Percentiles rank a stretch among this genome's conserved stretches.
Evolutionary conservation across 1,140 invertebrate species (phyloP).

Genomic region (Sarcophaga peregrina): DNA sequence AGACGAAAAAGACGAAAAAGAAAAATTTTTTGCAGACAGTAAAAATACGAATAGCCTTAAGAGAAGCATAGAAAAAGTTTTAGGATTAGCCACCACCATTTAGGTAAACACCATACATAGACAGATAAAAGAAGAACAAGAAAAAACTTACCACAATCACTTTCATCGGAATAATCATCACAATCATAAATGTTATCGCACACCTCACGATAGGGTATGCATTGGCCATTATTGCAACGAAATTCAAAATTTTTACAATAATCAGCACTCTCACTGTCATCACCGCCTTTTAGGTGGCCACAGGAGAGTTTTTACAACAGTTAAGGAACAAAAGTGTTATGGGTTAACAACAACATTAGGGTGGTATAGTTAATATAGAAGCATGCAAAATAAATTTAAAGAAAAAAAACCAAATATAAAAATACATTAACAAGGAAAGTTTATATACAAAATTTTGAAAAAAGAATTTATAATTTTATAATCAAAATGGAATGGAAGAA

Average conservation of each 20-base stretch:
- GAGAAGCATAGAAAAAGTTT: neutral
- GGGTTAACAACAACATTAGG: constrained; percentile 9
- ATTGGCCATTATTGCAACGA: constrained; percentile 75
- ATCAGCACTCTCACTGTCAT: constrained; percentile 44
- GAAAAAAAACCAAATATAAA: neutral
- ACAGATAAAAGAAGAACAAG: neutral
- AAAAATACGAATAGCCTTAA: neutral
- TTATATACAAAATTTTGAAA: neutral
- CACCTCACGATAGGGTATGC: constrained; percentile 72
- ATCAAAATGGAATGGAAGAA: neutral
- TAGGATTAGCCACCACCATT: constrained; percentile 36
- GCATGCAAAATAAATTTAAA: constrained; percentile 21
- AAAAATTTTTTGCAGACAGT: neutral
- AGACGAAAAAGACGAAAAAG: constrained; percentile 47
- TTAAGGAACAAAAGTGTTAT: neutral
- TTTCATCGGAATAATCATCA: constrained; percentile 78
- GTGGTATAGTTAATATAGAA: neutral
- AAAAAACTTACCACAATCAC: constrained; percentile 77
- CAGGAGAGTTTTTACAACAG: neutral
- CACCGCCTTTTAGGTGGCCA: constrained; percentile 4
- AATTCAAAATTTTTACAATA: constrained; percentile 70
- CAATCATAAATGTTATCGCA: constrained; percentile 79
- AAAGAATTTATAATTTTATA: no score
- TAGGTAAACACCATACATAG: neutral
- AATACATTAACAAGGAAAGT: neutral